Evolutionary conservation across 2,888 invertebrate species (phyloP).

Genomic region (Parapristionchus giblindavisi): DNA sequence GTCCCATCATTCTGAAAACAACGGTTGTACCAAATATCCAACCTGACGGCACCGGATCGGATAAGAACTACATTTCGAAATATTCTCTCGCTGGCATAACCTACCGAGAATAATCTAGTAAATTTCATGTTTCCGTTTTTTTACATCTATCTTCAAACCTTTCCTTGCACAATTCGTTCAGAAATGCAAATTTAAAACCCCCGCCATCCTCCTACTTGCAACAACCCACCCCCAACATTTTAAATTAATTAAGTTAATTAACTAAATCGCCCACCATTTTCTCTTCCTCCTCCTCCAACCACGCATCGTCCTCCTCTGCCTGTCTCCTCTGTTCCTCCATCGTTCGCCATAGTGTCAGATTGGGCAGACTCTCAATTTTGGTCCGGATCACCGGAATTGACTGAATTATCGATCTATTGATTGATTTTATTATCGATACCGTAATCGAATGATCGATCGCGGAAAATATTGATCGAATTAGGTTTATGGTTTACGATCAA

Average conservation of each 20-base stretch:
- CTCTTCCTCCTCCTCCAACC: constrained; percentile 58
- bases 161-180: no score
- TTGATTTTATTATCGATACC: neutral
- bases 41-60: no score
- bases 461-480: no score
- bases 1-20: constrained; percentile 7
- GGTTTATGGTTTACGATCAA: no score
- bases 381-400: constrained; percentile 57
- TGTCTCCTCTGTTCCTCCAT: constrained; percentile 45
- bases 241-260: no score
- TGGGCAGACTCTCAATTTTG: constrained; percentile 58
- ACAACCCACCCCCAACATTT: no score
- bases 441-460: neutral
- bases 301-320: constrained; percentile 65
- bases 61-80: neutral
- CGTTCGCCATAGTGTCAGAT: constrained; percentile 55
- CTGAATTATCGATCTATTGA: constrained; percentile 33
- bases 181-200: no score
- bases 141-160: no score
- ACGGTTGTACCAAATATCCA: no score
- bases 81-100: neutral
- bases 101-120: neutral
- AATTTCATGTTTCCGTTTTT: constrained; percentile 14
- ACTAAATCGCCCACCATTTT: no score
- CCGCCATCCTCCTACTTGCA: no score